phyloP scores from a whole-genome alignment of 2,113 vertebrate species.

The Actinemys pallida region DNA sequence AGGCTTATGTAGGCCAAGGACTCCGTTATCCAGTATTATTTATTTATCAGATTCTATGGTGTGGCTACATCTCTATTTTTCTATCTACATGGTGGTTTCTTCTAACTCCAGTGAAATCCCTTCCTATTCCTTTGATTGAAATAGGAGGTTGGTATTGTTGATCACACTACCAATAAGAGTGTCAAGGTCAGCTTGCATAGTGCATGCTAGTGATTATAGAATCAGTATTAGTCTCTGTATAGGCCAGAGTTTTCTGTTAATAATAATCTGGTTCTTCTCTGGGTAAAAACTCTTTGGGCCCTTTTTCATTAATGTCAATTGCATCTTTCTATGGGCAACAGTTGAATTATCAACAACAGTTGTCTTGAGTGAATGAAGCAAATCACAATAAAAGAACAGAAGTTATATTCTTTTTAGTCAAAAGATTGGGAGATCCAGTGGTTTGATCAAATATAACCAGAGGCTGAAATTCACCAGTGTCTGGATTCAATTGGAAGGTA shows the following conservation, averaged over 20 bases:
- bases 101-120: background rate
- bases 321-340: background rate
- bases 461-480: conserved; percentile 53
- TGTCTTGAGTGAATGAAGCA: conserved; percentile 19
- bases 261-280: background rate
- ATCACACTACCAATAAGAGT: background rate
- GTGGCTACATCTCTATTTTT: background rate
- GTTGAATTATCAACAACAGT: background rate
- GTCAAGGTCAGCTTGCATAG: background rate
- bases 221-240: background rate
- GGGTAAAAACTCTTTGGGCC: conserved; percentile 26
- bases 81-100: background rate
- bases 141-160: background rate
- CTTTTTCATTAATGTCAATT: conserved; percentile 1
- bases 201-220: background rate
- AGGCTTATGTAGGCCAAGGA: background rate
- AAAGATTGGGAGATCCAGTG: conserved; percentile 21
- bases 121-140: background rate
- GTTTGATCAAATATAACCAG: background rate
- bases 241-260: conserved; percentile 32
- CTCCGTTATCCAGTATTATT: background rate
- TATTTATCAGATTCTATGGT: background rate
- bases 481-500: conserved; percentile 9
- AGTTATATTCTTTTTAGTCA: background rate
- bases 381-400: background rate